Conservation (phyloP, 2,113 vertebrate genomes). For the Scophthalmus maximus region DNA sequence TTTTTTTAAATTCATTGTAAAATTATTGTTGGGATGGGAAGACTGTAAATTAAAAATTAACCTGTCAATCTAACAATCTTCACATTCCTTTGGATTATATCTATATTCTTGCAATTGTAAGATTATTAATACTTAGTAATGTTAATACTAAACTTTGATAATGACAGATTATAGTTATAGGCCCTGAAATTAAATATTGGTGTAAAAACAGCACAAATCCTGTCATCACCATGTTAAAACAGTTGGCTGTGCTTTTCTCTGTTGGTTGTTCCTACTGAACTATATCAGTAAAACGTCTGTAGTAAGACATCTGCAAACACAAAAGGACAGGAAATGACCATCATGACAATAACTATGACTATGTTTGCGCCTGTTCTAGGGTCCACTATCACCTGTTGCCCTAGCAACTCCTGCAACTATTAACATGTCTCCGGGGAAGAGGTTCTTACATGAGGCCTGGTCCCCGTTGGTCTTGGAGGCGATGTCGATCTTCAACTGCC, state of each 20-base stretch:
- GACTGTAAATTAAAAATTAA: too few relatives aligned
- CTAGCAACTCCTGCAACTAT: constrained; percentile 29
- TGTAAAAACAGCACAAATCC: constrained; percentile 2
- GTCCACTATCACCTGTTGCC: constrained; percentile 18
- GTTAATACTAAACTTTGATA: too few relatives aligned
- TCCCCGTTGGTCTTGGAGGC: constrained; percentile 92
- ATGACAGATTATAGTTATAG: neutral
- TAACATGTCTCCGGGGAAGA: neutral
- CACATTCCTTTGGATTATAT: too few relatives aligned
- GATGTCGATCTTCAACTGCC: constrained; percentile 90
- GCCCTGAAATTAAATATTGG: neutral
- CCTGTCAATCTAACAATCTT: too few relatives aligned
- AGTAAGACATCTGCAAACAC: constrained; percentile 41
- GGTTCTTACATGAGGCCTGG: constrained; percentile 93
- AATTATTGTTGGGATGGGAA: neutral
- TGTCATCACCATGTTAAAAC: neutral
- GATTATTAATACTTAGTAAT: too few relatives aligned
- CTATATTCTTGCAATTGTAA: too few relatives aligned
- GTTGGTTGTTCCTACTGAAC: constrained; percentile 48
- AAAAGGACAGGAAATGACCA: constrained; percentile 53
- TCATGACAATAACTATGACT: constrained; percentile 38
- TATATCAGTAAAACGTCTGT: constrained; percentile 36
- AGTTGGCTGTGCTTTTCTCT: constrained; percentile 8
- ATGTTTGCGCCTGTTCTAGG: constrained; percentile 28
- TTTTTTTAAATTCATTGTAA: too few relatives aligned